Evolutionary conservation across 2,113 vertebrate species (phyloP).

Genomic region (Podiceps cristatus): DNA sequence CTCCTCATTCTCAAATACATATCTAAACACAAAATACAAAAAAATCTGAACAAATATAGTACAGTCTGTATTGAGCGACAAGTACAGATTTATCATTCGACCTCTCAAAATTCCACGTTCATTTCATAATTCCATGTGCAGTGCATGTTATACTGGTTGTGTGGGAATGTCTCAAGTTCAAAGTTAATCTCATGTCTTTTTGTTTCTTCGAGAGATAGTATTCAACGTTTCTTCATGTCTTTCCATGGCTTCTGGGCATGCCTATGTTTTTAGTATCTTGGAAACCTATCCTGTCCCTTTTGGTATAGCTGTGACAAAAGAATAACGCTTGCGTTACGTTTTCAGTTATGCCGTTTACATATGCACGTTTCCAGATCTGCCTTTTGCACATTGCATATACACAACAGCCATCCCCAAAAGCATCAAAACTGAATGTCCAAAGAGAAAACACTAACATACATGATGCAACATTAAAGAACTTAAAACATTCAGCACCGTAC

Average conservation of each 20-base stretch:
- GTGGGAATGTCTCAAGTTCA: slow-evolving; percentile 55
- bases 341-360: slow-evolving; percentile 22
- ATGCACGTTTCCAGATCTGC: neutral
- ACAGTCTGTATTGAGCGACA: neutral
- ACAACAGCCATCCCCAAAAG: neutral
- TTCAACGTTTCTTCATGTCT: slow-evolving; percentile 70
- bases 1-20: neutral
- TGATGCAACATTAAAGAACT: neutral
- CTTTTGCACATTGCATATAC: neutral
- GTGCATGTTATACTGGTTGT: slow-evolving; percentile 44
- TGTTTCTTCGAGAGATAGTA: slow-evolving; percentile 68
- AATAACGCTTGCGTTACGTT: slow-evolving; percentile 64
- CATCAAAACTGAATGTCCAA: neutral
- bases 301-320: slow-evolving; percentile 69
- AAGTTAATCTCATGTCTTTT: slow-evolving; percentile 67
- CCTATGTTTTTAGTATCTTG: slow-evolving; percentile 71
- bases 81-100: slow-evolving; percentile 46
- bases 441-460: neutral
- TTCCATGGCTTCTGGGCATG: slow-evolving; percentile 70
- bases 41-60: slow-evolving; percentile 8
- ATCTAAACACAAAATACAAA: slow-evolving; percentile 37
- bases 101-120: slow-evolving; percentile 58
- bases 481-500: neutral
- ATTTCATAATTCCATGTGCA: slow-evolving; percentile 56
- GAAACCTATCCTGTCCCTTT: slow-evolving; percentile 73